Evolutionary conservation across 1,140 invertebrate genomes (phyloP), one percentile per base, ranked within the genome.

Genomic region (Pseudomyrmex flavicornis): DNA sequence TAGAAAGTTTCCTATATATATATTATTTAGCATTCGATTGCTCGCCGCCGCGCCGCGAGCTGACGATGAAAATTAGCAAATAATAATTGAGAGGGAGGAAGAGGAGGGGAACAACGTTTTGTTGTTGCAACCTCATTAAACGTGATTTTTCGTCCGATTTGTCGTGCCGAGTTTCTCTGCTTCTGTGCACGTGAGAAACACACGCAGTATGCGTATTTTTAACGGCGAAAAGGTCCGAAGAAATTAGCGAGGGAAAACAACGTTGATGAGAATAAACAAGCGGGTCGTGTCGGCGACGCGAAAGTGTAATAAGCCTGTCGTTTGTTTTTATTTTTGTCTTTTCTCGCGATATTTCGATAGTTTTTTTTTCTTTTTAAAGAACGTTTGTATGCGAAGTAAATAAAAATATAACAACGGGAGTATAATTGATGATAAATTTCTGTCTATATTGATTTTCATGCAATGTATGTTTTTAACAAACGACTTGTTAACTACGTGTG

Each of bases 21-120:
- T 92, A 92, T 92, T 92, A 93, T 92, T 93, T 92, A 92, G 91
- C 91, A 93, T 92, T 92, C 90, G 90, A 85, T 87, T 75, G 87
- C 83, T 77, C 56, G 76, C 85, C 82, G 70, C n/a, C 72, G 44
- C 52, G 75, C 35, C 35, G 87, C 85, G 80, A 91, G 90, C 85
- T 83, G 85, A 85, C 46, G 77, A 83, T 88, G 91, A 90, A 92
- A 92, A 93, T 93, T 92, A 91, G 87, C 89, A 88, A 92, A 89
- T 90, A 92, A 93, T 92, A 92, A 93, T 93, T 91, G 90, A 85
- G 35, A 5, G 35, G 35, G 35, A 35, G 35, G 0, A 35, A 5
- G 35, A 35, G 35, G 5, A 35, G 5, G 7, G 35, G 5, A 35
- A 35, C 5, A 35, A 35, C 35, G 88, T 87, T 22, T 48, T 48